Conservation (phyloP, 2,797 vertebrate species). For the Pantherophis vulpinus region DNA sequence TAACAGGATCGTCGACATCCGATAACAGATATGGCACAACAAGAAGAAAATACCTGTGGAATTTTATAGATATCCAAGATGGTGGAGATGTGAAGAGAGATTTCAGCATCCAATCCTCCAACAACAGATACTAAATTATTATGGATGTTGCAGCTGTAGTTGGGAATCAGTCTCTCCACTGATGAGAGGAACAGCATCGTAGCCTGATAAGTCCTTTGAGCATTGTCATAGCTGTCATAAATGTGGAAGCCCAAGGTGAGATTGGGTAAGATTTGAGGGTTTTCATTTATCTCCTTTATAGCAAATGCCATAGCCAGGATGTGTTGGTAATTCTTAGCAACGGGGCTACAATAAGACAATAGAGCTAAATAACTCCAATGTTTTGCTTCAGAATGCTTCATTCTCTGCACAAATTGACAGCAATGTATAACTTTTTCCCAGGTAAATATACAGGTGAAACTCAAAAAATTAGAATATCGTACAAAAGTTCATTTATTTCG, state of each 20-base stretch:
- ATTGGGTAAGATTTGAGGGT: not conserved
- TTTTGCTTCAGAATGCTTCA: not conserved
- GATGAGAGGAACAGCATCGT: not conserved
- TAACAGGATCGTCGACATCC: too few relatives aligned
- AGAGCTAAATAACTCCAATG: not conserved
- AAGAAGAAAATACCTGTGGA: not conserved
- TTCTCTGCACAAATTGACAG: not conserved
- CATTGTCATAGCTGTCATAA: not conserved
- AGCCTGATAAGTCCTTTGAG: not conserved
- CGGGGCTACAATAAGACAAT: not conserved
- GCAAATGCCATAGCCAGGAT: not conserved
- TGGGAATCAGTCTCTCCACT: not conserved
- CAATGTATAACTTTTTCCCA: not conserved
- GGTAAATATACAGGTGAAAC: too few relatives aligned
- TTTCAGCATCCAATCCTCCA: not conserved
- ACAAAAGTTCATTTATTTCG: too few relatives aligned
- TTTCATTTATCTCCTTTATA: constrained; percentile 7
- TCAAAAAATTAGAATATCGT: too few relatives aligned
- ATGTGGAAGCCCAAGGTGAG: constrained; percentile 4
- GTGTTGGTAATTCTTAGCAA: constrained; percentile 3
- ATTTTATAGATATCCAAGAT: not conserved
- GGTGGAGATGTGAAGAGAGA: not conserved
- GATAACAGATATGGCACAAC: too few relatives aligned
- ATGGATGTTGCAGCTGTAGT: not conserved
- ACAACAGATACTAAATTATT: not conserved